Conservation (phyloP, 2,797 vertebrate genomes). For the Eulemur albifrons region DNA sequence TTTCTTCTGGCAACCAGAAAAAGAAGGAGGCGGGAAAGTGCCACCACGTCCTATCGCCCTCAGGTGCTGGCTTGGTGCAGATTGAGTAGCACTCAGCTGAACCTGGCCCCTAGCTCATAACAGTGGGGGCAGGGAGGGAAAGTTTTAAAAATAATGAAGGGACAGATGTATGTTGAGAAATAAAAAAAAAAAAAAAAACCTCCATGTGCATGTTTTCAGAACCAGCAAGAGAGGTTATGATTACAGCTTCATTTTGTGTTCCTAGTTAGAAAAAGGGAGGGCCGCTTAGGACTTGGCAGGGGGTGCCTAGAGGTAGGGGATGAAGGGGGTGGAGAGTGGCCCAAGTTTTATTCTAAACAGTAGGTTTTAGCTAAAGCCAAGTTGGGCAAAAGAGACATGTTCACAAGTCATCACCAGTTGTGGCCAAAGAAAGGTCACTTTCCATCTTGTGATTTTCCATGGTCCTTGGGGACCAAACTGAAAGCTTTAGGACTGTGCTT, state of each 20-base stretch:
- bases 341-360: conserved; percentile 56
- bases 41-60: conserved; percentile 26
- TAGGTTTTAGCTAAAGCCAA: conserved; percentile 41
- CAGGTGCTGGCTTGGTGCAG: conserved; percentile 57
- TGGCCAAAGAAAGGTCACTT: conserved; percentile 56
- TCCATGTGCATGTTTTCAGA: conserved; percentile 57
- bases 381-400: conserved; percentile 38
- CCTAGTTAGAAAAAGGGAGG: background rate
- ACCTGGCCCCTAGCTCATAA: conserved; percentile 55
- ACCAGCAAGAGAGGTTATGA: conserved; percentile 27
- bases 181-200: background rate
- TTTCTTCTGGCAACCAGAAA: conserved; percentile 53
- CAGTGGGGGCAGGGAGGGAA: conserved; percentile 21
- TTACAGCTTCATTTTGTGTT: background rate
- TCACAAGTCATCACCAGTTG: conserved; percentile 60
- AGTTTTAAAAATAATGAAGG: conserved; percentile 54
- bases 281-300: background rate
- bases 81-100: background rate
- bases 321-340: background rate
- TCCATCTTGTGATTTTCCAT: background rate
- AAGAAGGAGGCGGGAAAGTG: conserved; percentile 15
- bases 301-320: background rate
- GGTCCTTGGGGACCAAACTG: background rate
- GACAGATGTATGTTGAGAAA: conserved; percentile 42
- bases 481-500: background rate